These are phyloP conservation scores for Acinonyx jubatus DNA, from an alignment of 2,113 vertebrate species.

Conservation along the genomic window DNA sequence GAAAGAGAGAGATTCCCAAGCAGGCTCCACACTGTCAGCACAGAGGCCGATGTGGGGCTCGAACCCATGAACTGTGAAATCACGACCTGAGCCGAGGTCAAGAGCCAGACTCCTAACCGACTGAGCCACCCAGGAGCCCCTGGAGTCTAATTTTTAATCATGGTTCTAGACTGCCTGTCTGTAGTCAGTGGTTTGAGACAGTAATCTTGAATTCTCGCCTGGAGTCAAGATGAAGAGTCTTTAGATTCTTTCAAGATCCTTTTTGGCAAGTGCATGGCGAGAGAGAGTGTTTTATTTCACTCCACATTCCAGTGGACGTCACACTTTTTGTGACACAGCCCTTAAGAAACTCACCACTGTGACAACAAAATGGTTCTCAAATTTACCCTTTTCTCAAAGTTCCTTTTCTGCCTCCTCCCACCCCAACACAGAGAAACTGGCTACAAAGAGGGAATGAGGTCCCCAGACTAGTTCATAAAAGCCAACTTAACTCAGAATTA, in stretches of 20 bases:
- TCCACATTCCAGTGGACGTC: neutral
- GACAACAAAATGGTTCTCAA: neutral
- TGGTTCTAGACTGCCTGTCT: neutral
- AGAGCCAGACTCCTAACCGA: too few relatives aligned
- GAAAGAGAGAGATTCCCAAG: too few relatives aligned
- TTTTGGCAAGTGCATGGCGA: neutral
- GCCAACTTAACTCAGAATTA: constrained; percentile 30
- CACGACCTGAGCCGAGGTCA: too few relatives aligned
- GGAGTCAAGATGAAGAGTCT: neutral
- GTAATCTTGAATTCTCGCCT: neutral
- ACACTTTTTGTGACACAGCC: neutral
- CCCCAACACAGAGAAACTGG: neutral
- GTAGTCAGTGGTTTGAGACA: neutral
- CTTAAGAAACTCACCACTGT: neutral
- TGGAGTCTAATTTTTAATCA: neutral
- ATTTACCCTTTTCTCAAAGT: neutral
- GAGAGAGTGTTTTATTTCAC: neutral
- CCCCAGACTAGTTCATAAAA: neutral
- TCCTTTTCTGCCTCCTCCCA: neutral
- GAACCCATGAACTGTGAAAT: too few relatives aligned
- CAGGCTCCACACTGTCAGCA: too few relatives aligned
- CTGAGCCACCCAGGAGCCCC: too few relatives aligned
- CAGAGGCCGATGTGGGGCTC: too few relatives aligned
- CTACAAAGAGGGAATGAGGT: neutral
- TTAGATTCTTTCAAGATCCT: neutral